phyloP scores from a whole-genome alignment of 2,797 vertebrate genomes.

The Botia kubotai region DNA sequence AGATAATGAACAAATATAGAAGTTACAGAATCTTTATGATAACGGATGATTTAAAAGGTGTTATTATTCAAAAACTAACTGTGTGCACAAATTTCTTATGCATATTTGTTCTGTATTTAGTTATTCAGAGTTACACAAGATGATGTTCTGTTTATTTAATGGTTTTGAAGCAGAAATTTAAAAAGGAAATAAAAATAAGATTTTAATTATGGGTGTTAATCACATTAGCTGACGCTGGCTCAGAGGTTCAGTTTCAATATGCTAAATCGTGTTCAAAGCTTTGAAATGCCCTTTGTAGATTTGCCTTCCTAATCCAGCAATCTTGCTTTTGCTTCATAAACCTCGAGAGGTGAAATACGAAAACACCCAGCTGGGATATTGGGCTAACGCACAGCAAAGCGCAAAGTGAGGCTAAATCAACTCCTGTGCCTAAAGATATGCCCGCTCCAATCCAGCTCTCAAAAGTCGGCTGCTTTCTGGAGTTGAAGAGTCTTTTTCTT shows the following conservation, averaged over 20 bases:
- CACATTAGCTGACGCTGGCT: slow-evolving; percentile 55
- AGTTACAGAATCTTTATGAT: no score
- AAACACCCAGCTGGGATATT: slow-evolving; percentile 40
- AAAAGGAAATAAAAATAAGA: slow-evolving; percentile 49
- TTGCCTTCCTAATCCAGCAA: slow-evolving; percentile 52
- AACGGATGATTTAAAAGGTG: slow-evolving; percentile 2
- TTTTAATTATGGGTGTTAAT: slow-evolving; percentile 60
- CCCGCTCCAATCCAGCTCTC: slow-evolving; percentile 26
- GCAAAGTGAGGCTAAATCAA: slow-evolving; percentile 28
- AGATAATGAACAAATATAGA: neutral
- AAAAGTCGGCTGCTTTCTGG: slow-evolving; percentile 26
- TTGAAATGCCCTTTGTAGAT: slow-evolving; percentile 58
- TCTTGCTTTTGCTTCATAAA: slow-evolving; percentile 48
- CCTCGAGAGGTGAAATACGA: slow-evolving; percentile 44
- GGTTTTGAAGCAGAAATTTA: slow-evolving; percentile 33
- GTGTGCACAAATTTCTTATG: slow-evolving; percentile 26
- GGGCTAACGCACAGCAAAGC: slow-evolving; percentile 2
- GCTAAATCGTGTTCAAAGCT: slow-evolving; percentile 63
- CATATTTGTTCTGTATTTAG: slow-evolving; percentile 42
- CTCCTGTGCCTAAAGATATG: slow-evolving; percentile 46
- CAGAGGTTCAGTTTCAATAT: slow-evolving; percentile 52
- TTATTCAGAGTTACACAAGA: slow-evolving; percentile 52
- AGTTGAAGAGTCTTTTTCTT: slow-evolving; percentile 26
- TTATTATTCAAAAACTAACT: slow-evolving; percentile 17
- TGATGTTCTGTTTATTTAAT: slow-evolving; percentile 38